Evolutionary conservation across 2,113 vertebrate genomes (phyloP).

Genomic region (Myotis lucifugus): DNA sequence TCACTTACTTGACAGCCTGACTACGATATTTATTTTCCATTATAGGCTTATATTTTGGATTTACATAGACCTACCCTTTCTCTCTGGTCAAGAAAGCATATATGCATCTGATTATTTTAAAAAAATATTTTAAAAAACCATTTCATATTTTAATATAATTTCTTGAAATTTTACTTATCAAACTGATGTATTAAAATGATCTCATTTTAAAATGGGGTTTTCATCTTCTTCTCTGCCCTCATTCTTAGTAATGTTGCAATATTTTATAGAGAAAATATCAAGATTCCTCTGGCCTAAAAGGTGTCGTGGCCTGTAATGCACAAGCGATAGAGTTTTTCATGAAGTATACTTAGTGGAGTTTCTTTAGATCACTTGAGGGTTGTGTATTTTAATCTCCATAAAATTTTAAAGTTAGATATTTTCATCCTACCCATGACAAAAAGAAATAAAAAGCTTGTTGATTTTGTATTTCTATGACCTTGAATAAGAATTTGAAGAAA

Average conservation of each 20-base stretch:
- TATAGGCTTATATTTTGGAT: neutral
- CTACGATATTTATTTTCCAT: neutral
- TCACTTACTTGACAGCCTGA: conserved; percentile 13
- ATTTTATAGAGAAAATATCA: conserved; percentile 21
- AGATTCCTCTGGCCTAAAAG: neutral
- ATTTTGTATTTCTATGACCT: conserved; percentile 33
- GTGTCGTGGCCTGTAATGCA: neutral
- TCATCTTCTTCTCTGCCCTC: neutral
- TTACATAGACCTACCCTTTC: neutral
- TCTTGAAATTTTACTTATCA: conserved; percentile 47
- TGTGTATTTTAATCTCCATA: neutral
- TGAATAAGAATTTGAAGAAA: conserved; percentile 28
- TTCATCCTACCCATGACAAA: neutral
- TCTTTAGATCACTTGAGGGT: neutral
- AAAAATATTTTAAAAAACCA: neutral
- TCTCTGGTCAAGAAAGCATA: neutral
- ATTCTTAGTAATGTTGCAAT: neutral
- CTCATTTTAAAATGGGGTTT: neutral
- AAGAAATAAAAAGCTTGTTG: neutral
- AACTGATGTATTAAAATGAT: neutral
- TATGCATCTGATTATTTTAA: neutral
- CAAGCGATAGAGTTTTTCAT: neutral
- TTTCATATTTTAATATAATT: conserved; percentile 43
- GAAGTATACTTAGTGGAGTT: neutral
- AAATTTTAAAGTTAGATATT: conserved; percentile 29